Base-by-base conservation (phyloP, 2,888 invertebrate genomes). In the Cerceris rybyensis region DNA sequence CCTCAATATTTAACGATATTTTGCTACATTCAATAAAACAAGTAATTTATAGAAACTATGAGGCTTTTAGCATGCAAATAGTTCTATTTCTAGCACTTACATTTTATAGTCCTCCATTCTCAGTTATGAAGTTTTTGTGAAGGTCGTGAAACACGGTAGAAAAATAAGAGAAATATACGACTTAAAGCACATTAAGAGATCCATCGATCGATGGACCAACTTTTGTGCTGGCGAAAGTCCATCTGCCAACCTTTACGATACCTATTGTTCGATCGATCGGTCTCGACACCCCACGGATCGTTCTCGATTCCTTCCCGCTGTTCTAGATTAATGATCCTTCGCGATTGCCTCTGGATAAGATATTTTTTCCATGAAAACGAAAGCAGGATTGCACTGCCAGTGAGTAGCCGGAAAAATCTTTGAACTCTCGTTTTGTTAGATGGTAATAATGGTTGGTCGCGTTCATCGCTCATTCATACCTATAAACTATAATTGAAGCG, bases 151-250 rank as follows among this genome's bases (percentile, higher is more conserved):
- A 6, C 46, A 11, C 8, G 11, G 6, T 46, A 60, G 8, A 13
- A 41, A 43, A 59, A 49, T 65, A 16, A 52, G 61, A 43, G 52
- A 64, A 43, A 60, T 28, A 66, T 54, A 63, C 52, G 73, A 69
- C 50, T 54, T 66, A 52, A 66, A 54, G 66, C 42, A 70, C 70
- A 49, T 67, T 54, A 41, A 65, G 68, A 57, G 70, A 75, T 80
- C 64, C 69, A 70, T 67, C 82, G 80, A 80, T 81, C 66, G 60
- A 61, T 69, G 74, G 77, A 86, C 80, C 79, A 39, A 70, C 75
- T 69, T 78, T 84, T 78, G 85, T 79, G 75, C 71, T 69, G 67
- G 76, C 76, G 77, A 81, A 81, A 78, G 74, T 79, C 79, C 71
- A 80, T 75, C 63, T 75, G 75, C 41, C 59, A 39, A 41, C 42